These are phyloP conservation scores for Candoia aspera DNA, from an alignment of 2,113 vertebrate genomes.

Conservation along the genomic window DNA sequence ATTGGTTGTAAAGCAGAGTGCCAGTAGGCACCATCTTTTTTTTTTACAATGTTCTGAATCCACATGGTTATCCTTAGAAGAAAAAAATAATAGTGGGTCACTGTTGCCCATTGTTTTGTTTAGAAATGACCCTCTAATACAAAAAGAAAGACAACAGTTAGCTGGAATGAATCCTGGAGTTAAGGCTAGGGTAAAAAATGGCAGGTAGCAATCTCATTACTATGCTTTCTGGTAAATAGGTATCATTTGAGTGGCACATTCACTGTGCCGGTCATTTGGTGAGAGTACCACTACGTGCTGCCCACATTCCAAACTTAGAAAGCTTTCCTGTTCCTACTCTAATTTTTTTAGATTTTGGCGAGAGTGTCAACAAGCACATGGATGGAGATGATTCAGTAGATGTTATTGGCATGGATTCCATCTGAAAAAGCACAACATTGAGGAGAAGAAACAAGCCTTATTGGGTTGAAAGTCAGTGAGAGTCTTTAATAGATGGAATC, in stretches of 20 bases:
- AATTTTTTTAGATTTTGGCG: no score
- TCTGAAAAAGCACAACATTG: no score
- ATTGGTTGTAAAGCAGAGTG: background rate
- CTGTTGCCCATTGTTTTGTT: background rate
- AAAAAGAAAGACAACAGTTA: background rate
- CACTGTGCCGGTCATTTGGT: background rate
- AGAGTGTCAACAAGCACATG: no score
- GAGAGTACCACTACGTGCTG: background rate
- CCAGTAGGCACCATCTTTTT: background rate
- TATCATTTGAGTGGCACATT: background rate
- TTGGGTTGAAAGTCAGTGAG: background rate
- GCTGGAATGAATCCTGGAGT: background rate
- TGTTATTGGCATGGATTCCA: no score
- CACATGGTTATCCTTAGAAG: background rate
- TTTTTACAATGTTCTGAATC: background rate
- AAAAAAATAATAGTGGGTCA: background rate
- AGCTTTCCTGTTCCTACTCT: background rate
- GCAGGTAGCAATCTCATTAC: background rate
- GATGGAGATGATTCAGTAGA: no score
- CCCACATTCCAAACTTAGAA: background rate
- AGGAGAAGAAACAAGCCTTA: no score
- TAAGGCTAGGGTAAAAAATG: background rate
- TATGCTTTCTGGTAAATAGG: background rate
- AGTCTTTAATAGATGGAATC: background rate
- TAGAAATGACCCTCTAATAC: background rate